Evolutionary conservation across 1,140 invertebrate species (phyloP).

Genomic region (Agraylea sexmaculata): DNA sequence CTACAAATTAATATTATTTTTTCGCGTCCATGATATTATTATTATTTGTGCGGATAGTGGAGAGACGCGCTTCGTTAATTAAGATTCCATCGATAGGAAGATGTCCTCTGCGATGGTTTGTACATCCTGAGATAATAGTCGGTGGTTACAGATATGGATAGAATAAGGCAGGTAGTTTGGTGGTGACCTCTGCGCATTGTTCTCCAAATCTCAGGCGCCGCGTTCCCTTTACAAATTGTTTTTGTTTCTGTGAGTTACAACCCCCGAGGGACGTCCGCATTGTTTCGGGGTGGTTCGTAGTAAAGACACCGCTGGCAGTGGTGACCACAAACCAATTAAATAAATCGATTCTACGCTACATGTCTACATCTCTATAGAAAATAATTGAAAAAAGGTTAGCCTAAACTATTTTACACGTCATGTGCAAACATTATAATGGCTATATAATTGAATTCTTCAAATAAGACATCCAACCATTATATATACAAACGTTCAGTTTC

Average conservation of each 20-base stretch:
- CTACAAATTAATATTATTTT: constrained; percentile 7
- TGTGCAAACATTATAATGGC: too few relatives aligned
- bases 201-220: constrained; percentile 2
- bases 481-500: too few relatives aligned
- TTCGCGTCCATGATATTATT: not conserved
- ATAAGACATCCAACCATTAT: too few relatives aligned
- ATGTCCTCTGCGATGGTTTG: not conserved
- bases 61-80: too few relatives aligned
- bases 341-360: too few relatives aligned
- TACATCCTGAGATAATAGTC: not conserved
- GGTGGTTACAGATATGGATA: not conserved
- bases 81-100: not conserved
- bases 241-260: constrained; percentile 15
- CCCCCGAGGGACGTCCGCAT: constrained; percentile 5
- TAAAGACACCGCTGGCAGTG: not conserved
- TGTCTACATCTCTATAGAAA: too few relatives aligned
- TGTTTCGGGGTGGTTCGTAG: not conserved
- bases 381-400: too few relatives aligned
- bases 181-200: constrained; percentile 1
- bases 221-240: constrained; percentile 15
- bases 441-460: too few relatives aligned
- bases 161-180: constrained; percentile 5
- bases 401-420: too few relatives aligned
- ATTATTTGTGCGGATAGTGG: too few relatives aligned
- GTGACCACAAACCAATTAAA: too few relatives aligned